Evolutionary conservation across 35 echinoderm and acorn worm species (phyloP).

Genomic region (Apostichopus japonicus): DNA sequence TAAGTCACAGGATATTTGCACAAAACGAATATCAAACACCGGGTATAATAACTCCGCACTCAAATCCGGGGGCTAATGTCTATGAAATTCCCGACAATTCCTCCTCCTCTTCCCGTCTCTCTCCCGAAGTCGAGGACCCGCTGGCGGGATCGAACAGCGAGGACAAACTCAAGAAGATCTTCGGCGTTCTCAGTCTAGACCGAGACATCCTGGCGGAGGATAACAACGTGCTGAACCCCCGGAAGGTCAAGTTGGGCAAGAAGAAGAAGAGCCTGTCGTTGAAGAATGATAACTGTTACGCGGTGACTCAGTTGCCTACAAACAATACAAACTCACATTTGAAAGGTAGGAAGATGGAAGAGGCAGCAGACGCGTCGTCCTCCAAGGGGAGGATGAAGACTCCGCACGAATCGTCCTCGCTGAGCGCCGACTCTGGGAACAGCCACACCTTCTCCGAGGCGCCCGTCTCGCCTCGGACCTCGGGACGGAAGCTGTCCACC

Average conservation of each 20-base stretch:
- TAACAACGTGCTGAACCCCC: background rate
- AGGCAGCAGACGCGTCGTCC: background rate
- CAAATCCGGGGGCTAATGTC: background rate
- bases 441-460: constrained; percentile 7
- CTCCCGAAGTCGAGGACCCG: background rate
- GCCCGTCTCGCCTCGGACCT: background rate
- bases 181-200: background rate
- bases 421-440: constrained; percentile 31
- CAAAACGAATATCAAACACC: constrained; percentile 21
- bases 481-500: constrained; percentile 21
- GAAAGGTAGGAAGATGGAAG: constrained; percentile 7
- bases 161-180: constrained; percentile 46
- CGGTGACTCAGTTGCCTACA: background rate
- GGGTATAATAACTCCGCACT: background rate
- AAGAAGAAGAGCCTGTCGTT: background rate
- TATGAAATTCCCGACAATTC: constrained; percentile 1
- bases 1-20: background rate
- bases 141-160: constrained; percentile 8
- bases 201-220: constrained; percentile 12
- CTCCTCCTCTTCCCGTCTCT: background rate
- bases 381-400: background rate
- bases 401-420: constrained; percentile 4
- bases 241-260: background rate
- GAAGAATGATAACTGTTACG: constrained; percentile 4
- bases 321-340: constrained; percentile 22